Conservation (phyloP, 1,140 invertebrate species). For the Lordiphosa stackelbergi region DNA sequence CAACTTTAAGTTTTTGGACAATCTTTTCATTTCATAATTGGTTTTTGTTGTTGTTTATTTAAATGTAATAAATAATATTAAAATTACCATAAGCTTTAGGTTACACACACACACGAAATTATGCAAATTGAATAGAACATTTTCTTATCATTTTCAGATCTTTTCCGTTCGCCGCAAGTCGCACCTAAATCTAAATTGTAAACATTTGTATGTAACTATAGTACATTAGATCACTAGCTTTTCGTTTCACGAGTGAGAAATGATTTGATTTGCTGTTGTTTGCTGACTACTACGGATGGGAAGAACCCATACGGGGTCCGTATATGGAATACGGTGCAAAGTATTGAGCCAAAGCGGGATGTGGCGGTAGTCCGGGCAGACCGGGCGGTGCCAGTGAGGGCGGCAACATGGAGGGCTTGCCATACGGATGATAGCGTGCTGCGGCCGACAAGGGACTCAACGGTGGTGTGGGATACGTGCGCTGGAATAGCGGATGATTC, state of each 20-base stretch:
- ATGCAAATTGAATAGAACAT: slow-evolving; percentile 30
- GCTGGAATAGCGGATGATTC: slow-evolving; percentile 83
- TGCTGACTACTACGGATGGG: slow-evolving; percentile 79
- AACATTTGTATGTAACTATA: slow-evolving; percentile 71
- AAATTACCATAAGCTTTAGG: slow-evolving; percentile 63
- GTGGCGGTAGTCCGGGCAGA: slow-evolving; percentile 81
- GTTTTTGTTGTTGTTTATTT: slow-evolving; percentile 26
- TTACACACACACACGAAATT: slow-evolving; percentile 41
- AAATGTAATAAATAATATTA: slow-evolving; percentile 69
- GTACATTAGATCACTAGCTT: slow-evolving; percentile 76
- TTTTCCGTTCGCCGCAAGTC: slow-evolving; percentile 18
- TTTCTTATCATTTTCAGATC: slow-evolving; percentile 24
- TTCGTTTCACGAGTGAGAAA: slow-evolving; percentile 71
- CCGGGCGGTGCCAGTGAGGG: slow-evolving; percentile 77
- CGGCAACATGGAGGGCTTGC: slow-evolving; percentile 83
- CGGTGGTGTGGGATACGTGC: slow-evolving; percentile 92
- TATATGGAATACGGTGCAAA: slow-evolving; percentile 92
- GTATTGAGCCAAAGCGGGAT: slow-evolving; percentile 85
- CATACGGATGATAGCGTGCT: slow-evolving; percentile 91
- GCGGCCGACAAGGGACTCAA: slow-evolving; percentile 87
- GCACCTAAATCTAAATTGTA: slow-evolving; percentile 58
- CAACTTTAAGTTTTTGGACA: slow-evolving; percentile 74
- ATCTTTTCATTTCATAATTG: slow-evolving; percentile 70
- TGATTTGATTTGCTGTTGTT: slow-evolving; percentile 33
- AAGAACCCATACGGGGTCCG: slow-evolving; percentile 87